Percentiles rank a stretch among this genome's conserved stretches.
These are phyloP conservation scores for Natator depressus DNA, from an alignment of 2,113 vertebrate genomes.

Conservation along the genomic window DNA sequence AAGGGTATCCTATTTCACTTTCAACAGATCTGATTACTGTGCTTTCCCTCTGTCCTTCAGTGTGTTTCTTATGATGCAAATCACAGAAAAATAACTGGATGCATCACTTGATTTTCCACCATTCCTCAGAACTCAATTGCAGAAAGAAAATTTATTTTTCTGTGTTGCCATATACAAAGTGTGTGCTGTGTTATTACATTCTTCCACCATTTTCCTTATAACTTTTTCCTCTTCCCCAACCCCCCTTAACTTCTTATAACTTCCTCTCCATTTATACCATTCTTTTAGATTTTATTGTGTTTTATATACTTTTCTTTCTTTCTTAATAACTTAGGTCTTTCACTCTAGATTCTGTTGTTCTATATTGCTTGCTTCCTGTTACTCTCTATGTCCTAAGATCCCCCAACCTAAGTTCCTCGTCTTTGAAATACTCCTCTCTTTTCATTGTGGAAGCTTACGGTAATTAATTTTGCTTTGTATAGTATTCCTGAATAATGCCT, in stretches of 20 bases:
- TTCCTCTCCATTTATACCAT: not conserved
- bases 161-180: conserved; percentile 57
- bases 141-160: conserved; percentile 62
- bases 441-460: not conserved
- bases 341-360: not conserved
- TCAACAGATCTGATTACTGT: conserved; percentile 27
- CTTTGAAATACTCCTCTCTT: conserved; percentile 1
- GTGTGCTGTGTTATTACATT: conserved; percentile 37
- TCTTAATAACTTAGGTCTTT: not conserved
- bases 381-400: not conserved
- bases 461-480: conserved; percentile 34
- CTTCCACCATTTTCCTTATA: not conserved
- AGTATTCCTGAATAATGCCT: not conserved
- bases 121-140: conserved; percentile 45
- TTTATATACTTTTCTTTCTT: not conserved
- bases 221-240: not conserved
- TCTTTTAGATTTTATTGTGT: not conserved
- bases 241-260: not conserved
- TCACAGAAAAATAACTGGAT: conserved; percentile 38
- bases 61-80: conserved; percentile 38
- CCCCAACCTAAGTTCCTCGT: not conserved
- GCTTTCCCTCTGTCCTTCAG: conserved; percentile 17
- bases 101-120: conserved; percentile 45
- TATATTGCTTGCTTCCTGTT: not conserved
- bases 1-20: conserved; percentile 14